phyloP scores from a whole-genome alignment of 1,140 invertebrate genomes.

The Saccostrea cuccullata region DNA sequence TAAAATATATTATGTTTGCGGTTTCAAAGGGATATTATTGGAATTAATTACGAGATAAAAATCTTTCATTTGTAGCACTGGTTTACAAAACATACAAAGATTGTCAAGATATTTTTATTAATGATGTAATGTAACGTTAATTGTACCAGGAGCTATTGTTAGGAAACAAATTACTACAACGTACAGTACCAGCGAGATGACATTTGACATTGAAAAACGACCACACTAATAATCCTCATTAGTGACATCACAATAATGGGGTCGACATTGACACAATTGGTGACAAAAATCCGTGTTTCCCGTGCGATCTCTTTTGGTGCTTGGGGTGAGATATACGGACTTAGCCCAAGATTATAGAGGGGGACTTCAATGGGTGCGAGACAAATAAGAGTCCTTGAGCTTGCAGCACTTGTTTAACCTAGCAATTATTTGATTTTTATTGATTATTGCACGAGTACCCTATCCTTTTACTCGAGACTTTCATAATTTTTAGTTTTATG shows the following conservation, averaged over 20 bases:
- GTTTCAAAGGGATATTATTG: background rate
- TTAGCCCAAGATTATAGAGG: background rate
- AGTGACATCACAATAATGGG: background rate
- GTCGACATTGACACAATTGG: slow-evolving; percentile 23
- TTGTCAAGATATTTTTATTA: background rate
- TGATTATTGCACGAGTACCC: no score
- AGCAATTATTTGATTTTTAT: no score
- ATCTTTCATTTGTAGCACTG: background rate
- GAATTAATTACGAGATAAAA: background rate
- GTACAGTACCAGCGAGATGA: background rate
- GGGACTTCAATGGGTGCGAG: background rate
- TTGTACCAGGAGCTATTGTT: background rate
- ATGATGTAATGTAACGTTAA: slow-evolving; percentile 27
- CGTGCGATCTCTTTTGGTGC: background rate
- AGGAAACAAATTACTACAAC: slow-evolving; percentile 5
- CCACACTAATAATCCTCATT: slow-evolving; percentile 7
- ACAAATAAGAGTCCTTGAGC: background rate
- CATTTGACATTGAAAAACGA: slow-evolving; percentile 28
- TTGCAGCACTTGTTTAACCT: background rate
- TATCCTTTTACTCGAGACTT: no score
- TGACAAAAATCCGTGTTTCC: background rate
- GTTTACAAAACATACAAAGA: background rate
- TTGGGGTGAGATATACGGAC: background rate
- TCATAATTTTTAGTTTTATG: no score
- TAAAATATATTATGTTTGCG: background rate